Evolutionary conservation across 2,797 vertebrate species (phyloP).

Genomic region (Sarcoramphus papa): DNA sequence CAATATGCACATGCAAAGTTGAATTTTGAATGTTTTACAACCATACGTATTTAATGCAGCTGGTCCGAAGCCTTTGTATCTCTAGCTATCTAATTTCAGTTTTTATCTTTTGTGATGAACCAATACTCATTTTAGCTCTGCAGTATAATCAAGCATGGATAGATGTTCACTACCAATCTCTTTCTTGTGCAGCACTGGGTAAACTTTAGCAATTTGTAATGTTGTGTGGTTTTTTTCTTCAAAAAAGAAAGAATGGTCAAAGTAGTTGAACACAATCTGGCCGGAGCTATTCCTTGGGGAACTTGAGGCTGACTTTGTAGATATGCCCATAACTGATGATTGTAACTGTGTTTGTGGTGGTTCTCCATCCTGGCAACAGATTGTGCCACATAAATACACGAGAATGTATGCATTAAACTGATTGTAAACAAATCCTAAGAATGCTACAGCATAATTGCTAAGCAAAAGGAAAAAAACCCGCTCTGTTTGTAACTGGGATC

Average conservation of each 20-base stretch:
- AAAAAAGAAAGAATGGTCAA: slow-evolving; percentile 11
- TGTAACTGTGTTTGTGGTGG: background rate
- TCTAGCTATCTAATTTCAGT: slow-evolving; percentile 16
- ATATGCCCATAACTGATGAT: background rate
- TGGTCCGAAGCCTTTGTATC: slow-evolving; percentile 35
- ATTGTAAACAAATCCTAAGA: slow-evolving; percentile 47
- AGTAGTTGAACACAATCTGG: background rate
- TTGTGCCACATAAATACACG: background rate
- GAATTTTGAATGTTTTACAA: slow-evolving; percentile 55
- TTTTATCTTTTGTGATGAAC: slow-evolving; percentile 39
- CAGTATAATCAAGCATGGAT: slow-evolving; percentile 48
- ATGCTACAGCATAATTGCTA: slow-evolving; percentile 63
- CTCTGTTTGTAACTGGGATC: slow-evolving; percentile 31
- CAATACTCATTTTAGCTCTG: slow-evolving; percentile 48
- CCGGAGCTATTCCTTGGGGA: background rate
- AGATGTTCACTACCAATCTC: slow-evolving; percentile 53
- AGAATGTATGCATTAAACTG: slow-evolving; percentile 48
- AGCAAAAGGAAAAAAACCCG: slow-evolving; percentile 64
- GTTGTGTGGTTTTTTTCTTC: background rate
- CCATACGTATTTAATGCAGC: slow-evolving; percentile 35
- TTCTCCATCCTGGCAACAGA: slow-evolving; percentile 8
- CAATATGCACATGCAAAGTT: slow-evolving; percentile 45
- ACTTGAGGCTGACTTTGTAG: slow-evolving; percentile 11
- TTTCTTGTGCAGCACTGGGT: slow-evolving; percentile 42
- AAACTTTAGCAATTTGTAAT: slow-evolving; percentile 51